Percentiles rank a stretch among this genome's conserved stretches.
phyloP scores from a whole-genome alignment of 2,888 invertebrate genomes.

The Uropetala carovei region DNA sequence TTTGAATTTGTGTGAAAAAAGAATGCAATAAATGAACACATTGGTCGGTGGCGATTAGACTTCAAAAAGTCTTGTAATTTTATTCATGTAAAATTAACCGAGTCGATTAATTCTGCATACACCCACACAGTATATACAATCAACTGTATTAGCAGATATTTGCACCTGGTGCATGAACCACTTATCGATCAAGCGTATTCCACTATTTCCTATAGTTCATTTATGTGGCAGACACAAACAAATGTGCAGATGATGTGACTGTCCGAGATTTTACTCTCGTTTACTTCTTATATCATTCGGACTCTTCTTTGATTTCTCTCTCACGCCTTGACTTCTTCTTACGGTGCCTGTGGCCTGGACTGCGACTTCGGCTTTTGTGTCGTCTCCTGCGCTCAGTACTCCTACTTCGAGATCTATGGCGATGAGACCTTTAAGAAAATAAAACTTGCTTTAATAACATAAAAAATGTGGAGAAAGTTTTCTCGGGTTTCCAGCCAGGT shows the following conservation, averaged over 20 bases:
- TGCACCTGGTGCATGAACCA: not conserved
- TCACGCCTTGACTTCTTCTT: slow-evolving; percentile 83
- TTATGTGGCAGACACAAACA: not conserved
- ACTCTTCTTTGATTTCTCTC: slow-evolving; percentile 65
- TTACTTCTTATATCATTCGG: slow-evolving; percentile 31
- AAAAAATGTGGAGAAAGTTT: too few relatives aligned
- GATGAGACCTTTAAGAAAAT: slow-evolving; percentile 65
- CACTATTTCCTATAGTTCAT: not conserved
- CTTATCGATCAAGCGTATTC: not conserved
- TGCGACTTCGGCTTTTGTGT: slow-evolving; percentile 84
- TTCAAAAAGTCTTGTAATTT: too few relatives aligned
- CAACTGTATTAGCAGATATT: not conserved
- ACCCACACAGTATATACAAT: not conserved
- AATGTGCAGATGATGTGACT: not conserved
- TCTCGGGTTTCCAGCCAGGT: too few relatives aligned
- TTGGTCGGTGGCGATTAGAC: too few relatives aligned
- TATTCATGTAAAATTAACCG: too few relatives aligned
- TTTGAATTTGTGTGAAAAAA: too few relatives aligned
- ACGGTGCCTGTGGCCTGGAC: slow-evolving; percentile 81
- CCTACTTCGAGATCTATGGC: slow-evolving; percentile 68
- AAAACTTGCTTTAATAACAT: not conserved
- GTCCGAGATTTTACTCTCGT: not conserved
- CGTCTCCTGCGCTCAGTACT: slow-evolving; percentile 73
- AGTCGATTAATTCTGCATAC: too few relatives aligned
- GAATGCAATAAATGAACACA: too few relatives aligned